Base-by-base conservation (phyloP, 2,888 invertebrate species). In the Cosmia trapezina region DNA sequence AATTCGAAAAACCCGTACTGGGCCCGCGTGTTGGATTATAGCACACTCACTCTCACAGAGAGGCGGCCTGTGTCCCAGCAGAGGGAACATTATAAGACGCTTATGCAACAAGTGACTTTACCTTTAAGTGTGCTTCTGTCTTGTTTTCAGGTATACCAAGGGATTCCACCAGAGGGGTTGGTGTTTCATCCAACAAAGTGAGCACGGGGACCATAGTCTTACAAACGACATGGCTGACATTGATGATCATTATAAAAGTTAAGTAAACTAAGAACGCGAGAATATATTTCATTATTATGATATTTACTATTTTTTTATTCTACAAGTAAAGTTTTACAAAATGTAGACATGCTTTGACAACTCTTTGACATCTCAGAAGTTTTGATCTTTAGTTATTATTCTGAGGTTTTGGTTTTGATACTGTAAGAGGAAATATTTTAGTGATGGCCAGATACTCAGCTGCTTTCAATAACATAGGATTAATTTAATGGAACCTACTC, bases 151-250 rank as follows among this genome's bases (percentile, higher is more conserved):
- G 14, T 4, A 9, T 2, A 7, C 0, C 6, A 33, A n/a, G 22
- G 19, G 6, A 5, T 14, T 43, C 59, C 0, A 11, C 7, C 8
- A n/a, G 0, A 17, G 47, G 7, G 0, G 0, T 11, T 5, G 63
- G 19, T 45, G 66, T 61, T 47, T 86, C 81, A 37, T 91, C 86
- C 73, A 93, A 69, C 73, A 93, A 73, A 1, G 86, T 82, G 2
- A 93, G 66, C 0, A 92, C 83, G 0, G 94, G 94, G 2, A 94
- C 89, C 66, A 88, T 68, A 68, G 88, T 90, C 45, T 89, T 87
- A 2, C 85, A 79, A 9, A 47, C 49, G 0, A 76, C 81, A 77
- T 76, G 37, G 17, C 71, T 62, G 37, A 79, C 28, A 59, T 78
- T 77, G 65, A 22, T 76, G 65, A 22, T 49, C 63, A 59, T 53